Evolutionary conservation across 1,140 invertebrate species (phyloP).

Genomic region (Drosophila fuyamai): DNA sequence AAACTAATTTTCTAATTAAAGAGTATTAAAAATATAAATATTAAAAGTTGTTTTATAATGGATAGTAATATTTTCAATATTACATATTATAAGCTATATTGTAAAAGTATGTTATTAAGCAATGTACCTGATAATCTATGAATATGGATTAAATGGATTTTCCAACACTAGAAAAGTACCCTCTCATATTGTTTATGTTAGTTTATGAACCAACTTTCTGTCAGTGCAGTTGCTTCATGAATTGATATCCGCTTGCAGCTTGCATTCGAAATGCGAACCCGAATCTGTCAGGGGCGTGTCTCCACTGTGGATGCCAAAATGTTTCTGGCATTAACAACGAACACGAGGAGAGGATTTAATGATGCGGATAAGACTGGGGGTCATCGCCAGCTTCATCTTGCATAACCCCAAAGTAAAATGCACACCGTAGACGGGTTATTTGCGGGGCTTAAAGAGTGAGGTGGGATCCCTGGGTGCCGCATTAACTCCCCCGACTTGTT

Average conservation of each 20-base stretch:
- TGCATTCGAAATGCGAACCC: slow-evolving; percentile 29
- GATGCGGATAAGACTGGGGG: slow-evolving; percentile 14
- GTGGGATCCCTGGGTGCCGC: neutral
- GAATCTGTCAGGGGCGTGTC: slow-evolving; percentile 30
- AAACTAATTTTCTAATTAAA: too few species aligned
- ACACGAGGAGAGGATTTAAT: slow-evolving; percentile 14
- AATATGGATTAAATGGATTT: too few species aligned
- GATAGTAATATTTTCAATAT: too few species aligned
- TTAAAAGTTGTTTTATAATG: too few species aligned
- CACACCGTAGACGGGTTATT: neutral
- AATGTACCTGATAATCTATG: too few species aligned
- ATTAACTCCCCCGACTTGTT: neutral
- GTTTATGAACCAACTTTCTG: neutral
- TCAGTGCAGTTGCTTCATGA: neutral
- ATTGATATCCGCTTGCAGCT: slow-evolving; percentile 17
- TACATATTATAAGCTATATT: too few species aligned
- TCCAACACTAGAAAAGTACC: too few species aligned
- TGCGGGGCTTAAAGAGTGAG: neutral
- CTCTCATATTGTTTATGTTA: too few species aligned
- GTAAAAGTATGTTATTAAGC: too few species aligned
- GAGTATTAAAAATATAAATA: too few species aligned
- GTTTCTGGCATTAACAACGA: slow-evolving; percentile 7
- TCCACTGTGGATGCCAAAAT: slow-evolving; percentile 17
- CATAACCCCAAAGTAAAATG: slow-evolving; percentile 5
- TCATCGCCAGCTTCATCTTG: slow-evolving; percentile 16